Base-by-base conservation (phyloP, 2,113 vertebrate species). In the Ciconia boyciana region DNA sequence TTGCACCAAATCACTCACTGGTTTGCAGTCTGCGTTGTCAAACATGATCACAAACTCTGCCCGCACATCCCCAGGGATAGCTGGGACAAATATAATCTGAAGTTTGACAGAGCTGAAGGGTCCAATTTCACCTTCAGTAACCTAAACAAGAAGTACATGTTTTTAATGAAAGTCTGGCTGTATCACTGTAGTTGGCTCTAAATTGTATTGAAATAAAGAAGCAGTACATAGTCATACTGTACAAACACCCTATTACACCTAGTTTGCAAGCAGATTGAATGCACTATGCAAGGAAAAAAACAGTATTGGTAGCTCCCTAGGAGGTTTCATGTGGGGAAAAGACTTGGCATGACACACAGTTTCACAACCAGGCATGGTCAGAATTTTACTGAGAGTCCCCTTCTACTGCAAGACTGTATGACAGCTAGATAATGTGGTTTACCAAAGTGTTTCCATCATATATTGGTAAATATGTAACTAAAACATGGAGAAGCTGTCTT, bases 71-170 rank as follows among this genome's bases (percentile, higher is more conserved):
- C 99, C 99, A 13, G 99, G 99, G 83, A 98, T 18, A 10, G 97
- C 91, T 10, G 99, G 99, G 14, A 97, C 98, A 97, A 99, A 99
- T 26, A 98, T 5, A 25, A 99, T 5, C 8, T 99, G 98, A 75
- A 99, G 97, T 79, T 96, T 98, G 96, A 99, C 25, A 14, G 98
- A 98, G 93, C 98, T 94, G 96, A 99, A 99, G 64, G 99, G 98
- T 83, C 97, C 97, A 9, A 99, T 97, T 41, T 99, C 98, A 16
- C 98, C 99, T 75, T 98, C 97, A 41, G 92, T 98, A 10, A 98
- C 87, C 99, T 99, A 83, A 72, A 91, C 13, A 87, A 80, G 51
- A 49, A 91, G 13, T 13, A 75, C 11, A 43, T 6, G 36, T 5
- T 44, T 57, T 68, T 46, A 87, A 20, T 29, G 26, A 58, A 87